phyloP scores from a whole-genome alignment of 2,888 invertebrate genomes.

The Sepiola atlantica region DNA sequence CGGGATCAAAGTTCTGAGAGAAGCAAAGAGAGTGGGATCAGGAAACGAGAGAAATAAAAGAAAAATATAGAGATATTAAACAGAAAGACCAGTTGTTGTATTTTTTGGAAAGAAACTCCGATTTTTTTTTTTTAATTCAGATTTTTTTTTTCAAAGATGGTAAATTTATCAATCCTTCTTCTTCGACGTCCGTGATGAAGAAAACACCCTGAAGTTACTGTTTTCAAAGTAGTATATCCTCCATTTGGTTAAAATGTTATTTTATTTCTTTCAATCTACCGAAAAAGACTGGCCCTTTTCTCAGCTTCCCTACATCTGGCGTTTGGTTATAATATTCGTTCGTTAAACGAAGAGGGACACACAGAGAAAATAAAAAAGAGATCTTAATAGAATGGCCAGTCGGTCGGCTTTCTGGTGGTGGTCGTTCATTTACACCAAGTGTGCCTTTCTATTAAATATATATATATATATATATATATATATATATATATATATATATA shows the following conservation, averaged over 20 bases:
- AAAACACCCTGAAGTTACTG: background rate
- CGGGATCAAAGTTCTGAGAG: background rate
- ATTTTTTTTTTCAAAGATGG: background rate
- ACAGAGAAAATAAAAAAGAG: background rate
- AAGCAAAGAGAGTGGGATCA: background rate
- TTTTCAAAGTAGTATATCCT: constrained; percentile 12
- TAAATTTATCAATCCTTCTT: constrained; percentile 10
- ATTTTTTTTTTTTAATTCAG: background rate
- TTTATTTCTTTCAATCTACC: background rate
- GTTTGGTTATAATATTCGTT: background rate
- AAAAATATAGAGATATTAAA: background rate
- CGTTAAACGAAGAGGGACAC: background rate
- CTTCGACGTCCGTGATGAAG: background rate
- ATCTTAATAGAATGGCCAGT: background rate
- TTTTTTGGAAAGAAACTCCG: background rate
- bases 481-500: too few relatives aligned
- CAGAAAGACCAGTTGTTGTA: background rate
- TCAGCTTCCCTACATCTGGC: background rate
- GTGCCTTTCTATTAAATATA: background rate
- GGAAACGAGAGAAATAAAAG: background rate
- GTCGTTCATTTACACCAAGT: background rate
- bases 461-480: too few relatives aligned
- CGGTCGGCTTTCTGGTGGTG: background rate
- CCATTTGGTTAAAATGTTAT: background rate
- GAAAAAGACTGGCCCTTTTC: background rate